Percentiles rank a stretch among this genome's conserved stretches.
Evolutionary conservation across 2,888 invertebrate genomes (phyloP).

Genomic region (Boloria euphrosyne): DNA sequence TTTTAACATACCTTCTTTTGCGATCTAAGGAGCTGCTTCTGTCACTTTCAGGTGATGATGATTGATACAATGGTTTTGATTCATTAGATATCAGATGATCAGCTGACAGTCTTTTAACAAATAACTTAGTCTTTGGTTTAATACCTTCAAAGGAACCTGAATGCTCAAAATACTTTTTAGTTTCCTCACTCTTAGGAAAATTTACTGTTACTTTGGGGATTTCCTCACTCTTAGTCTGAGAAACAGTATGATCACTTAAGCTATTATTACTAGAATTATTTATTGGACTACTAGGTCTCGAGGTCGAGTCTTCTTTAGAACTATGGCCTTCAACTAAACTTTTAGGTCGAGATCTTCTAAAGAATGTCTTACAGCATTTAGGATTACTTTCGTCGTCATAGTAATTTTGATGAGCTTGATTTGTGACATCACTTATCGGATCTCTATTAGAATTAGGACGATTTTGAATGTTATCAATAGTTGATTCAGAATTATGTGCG

Average conservation of each 20-base stretch:
- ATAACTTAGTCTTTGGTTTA: constrained; percentile 71
- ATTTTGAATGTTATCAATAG: constrained; percentile 51
- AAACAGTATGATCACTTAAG: constrained; percentile 64
- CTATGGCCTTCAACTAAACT: constrained; percentile 65
- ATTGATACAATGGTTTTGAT: constrained; percentile 64
- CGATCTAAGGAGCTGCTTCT: constrained; percentile 75
- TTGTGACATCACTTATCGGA: constrained; percentile 52
- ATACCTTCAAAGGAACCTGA: constrained; percentile 76
- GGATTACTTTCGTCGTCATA: constrained; percentile 66
- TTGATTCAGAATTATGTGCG: constrained; percentile 59
- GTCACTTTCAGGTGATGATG: constrained; percentile 77
- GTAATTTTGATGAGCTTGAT: constrained; percentile 50
- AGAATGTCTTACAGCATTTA: constrained; percentile 74
- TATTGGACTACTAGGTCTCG: constrained; percentile 66
- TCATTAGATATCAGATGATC: constrained; percentile 76
- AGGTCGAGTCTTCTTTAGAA: constrained; percentile 59
- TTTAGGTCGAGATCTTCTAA: constrained; percentile 71
- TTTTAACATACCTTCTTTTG: constrained; percentile 64
- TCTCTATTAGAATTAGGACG: constrained; percentile 55
- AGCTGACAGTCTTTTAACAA: constrained; percentile 76
- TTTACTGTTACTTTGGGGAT: constrained; percentile 70
- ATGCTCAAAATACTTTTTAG: constrained; percentile 72
- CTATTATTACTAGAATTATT: constrained; percentile 63
- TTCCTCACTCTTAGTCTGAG: constrained; percentile 70
- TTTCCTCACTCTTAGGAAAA: constrained; percentile 69